These are phyloP conservation scores for Drosophila melanosoma DNA, from an alignment of 2,888 invertebrate species.

Conservation along the genomic window DNA sequence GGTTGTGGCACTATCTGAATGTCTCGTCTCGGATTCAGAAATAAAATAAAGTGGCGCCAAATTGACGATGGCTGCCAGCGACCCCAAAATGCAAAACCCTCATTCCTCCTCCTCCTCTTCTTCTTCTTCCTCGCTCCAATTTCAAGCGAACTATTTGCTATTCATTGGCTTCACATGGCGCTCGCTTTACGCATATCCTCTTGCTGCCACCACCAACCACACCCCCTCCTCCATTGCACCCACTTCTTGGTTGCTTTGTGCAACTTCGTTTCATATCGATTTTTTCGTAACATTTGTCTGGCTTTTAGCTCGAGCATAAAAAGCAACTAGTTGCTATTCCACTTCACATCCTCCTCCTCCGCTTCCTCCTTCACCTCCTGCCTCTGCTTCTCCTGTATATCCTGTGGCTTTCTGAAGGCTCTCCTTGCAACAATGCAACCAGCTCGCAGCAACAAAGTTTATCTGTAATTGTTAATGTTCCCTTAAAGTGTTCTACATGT, in stretches of 20 bases:
- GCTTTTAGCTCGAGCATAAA: conserved; percentile 67
- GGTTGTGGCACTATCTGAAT: conserved; percentile 32
- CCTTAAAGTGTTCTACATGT: conserved; percentile 33
- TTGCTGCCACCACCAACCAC: neutral
- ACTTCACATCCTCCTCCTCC: neutral
- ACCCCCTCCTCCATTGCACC: neutral
- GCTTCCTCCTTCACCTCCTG: neutral
- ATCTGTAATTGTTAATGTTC: conserved; percentile 39
- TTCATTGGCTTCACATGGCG: conserved; percentile 74
- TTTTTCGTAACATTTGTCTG: conserved; percentile 75
- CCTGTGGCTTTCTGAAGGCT: conserved; percentile 27
- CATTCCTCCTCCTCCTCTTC: neutral
- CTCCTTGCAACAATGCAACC: conserved; percentile 39
- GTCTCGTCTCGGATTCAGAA: conserved; percentile 72
- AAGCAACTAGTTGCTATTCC: conserved; percentile 68
- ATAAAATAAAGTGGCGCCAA: conserved; percentile 78
- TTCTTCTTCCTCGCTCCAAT: neutral
- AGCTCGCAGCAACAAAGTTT: conserved; percentile 25
- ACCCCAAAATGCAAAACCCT: conserved; percentile 1
- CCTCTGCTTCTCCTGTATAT: conserved; percentile 13
- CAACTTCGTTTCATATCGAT: conserved; percentile 74
- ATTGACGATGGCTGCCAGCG: conserved; percentile 64
- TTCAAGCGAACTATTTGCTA: conserved; percentile 62
- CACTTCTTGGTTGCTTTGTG: conserved; percentile 14
- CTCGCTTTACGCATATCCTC: conserved; percentile 38